Base-by-base conservation (phyloP, 2,888 invertebrate genomes). In the Hirtodrosophila histrioides region DNA sequence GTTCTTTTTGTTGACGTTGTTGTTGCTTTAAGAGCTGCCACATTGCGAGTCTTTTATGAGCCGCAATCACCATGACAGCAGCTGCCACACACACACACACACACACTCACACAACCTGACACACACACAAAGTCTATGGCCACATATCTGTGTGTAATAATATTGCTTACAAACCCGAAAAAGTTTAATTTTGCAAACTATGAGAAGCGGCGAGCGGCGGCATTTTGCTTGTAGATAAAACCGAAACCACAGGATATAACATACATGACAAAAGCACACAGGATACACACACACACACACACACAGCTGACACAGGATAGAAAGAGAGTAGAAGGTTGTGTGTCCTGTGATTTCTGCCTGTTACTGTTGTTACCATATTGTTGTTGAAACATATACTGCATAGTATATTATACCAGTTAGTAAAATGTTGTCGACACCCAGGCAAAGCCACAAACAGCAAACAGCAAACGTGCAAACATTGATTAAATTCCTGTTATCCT, bases 171-270 rank as follows among this genome's bases (percentile, higher is more conserved):
- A 48, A 40, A 17, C 39, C 33, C 37, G 9, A 50, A 72, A 66
- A 75, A 75, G 72, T 79, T 78, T 31, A 60, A 77, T 77, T 72
- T 67, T 53, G 53, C 63, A 40, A 53, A 64, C 73, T 56, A 55
- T 63, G 72, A 66, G 64, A 64, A 55, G 57, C 58, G 56, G 36
- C 45, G 27, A 40, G 39, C 35, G 6, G 27, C 4, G 36, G 37
- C 56, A 51, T 33, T 51, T 51, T 17, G 45, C 44, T 27, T 39
- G 37, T 31, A 48, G 64, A 67, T 67, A 66, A 49, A 17, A 17
- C 17, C 41, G 45, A 48, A 51, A 49, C 69, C 69, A 43, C 69
- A 67, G 55, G 33, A 58, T 27, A 27, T 27, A 17, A 27, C 27
- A 27, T 37, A 51, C 54, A 55, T 12, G 57, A 49, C 45, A 50